Percentiles rank a stretch among this genome's conserved stretches.
Evolutionary conservation across 2,113 vertebrate genomes (phyloP).

Genomic region (Oostethus manadensis): DNA sequence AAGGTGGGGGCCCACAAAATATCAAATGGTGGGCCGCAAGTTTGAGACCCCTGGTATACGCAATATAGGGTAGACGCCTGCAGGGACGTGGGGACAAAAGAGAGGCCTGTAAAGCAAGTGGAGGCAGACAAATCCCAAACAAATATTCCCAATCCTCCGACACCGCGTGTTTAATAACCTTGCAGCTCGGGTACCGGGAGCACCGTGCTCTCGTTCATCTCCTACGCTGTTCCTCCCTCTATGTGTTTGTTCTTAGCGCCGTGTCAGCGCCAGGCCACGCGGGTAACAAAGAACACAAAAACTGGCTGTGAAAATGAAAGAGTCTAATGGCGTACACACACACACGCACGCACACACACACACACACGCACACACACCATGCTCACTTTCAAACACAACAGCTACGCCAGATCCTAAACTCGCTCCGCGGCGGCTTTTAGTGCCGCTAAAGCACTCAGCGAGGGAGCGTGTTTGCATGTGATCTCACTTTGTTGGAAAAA

Average conservation of each 20-base stretch:
- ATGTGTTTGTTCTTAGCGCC: slow-evolving; percentile 25
- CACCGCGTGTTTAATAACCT: slow-evolving; percentile 25
- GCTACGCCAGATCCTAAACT: slow-evolving; percentile 22
- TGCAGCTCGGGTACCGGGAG: slow-evolving; percentile 23
- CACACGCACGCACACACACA: no score
- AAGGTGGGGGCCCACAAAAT: no score
- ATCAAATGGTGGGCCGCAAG: no score
- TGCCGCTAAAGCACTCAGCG: slow-evolving; percentile 14
- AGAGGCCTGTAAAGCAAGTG: background rate
- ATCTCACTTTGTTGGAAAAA: slow-evolving; percentile 30
- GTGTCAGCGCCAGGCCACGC: slow-evolving; percentile 25
- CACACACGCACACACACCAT: no score
- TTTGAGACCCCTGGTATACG: no score
- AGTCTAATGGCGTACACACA: slow-evolving; percentile 54
- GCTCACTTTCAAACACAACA: no score
- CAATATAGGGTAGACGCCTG: background rate
- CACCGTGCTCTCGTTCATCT: slow-evolving; percentile 42
- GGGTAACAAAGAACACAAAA: slow-evolving; percentile 52
- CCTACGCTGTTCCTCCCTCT: slow-evolving; percentile 12
- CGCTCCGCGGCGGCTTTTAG: slow-evolving; percentile 41
- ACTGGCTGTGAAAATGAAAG: slow-evolving; percentile 58
- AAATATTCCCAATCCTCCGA: slow-evolving; percentile 10
- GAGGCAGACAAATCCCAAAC: slow-evolving; percentile 1
- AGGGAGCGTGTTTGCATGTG: slow-evolving; percentile 28
- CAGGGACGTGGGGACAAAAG: background rate